Evolutionary conservation across 1,140 invertebrate species (phyloP), one percentile per base, ranked within the genome.

Genomic region (Heliconius himera): DNA sequence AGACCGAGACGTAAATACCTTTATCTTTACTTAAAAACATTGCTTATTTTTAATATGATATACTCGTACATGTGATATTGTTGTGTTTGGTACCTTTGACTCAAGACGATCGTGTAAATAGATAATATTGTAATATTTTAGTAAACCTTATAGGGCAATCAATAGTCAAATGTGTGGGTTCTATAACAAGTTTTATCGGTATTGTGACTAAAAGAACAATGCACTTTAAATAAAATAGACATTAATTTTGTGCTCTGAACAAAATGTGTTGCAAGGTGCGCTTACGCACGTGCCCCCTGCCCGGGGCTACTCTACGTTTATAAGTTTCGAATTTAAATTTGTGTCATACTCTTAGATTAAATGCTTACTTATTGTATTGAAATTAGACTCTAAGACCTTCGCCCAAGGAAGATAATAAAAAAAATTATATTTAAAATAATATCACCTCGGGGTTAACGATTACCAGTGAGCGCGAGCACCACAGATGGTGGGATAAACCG

Each of bases 401-500:
- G 70, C 79, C 84, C 89, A 91, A 92, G 89, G 87, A 84, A 84
- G 86, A 88, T 90, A 84, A 88, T 87, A 89, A 91, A 91, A 85
- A n/a, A 93, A 93, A 90, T 88, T 88, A 92, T 93, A 94, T 94
- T 93, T 88, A 92, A 94, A 93, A 94, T 92, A 91, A 94, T 94
- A 94, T 93, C 93, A 94, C 93, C 93, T 91, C 92, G 88, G 92
- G 93, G 93, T 94, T 93, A 94, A 94, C 93, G 93, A 93, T 94
- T 92, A 93, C 91, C 89, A 88, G 91, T 87, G 92, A 85, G 91
- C 91, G 90, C 91, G 88, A 90, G 88, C 89, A 88, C 89, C 88
- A 88, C 91, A 94, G 92, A 94, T 94, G 93, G 92, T 84, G 82
- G 90, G 87, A 93, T 92, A 93, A 93, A 89, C 92, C 89, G 92